Evolutionary conservation across 2,888 invertebrate genomes (phyloP), one percentile per base, ranked within the genome.

Genomic region (Hesperia comma): DNA sequence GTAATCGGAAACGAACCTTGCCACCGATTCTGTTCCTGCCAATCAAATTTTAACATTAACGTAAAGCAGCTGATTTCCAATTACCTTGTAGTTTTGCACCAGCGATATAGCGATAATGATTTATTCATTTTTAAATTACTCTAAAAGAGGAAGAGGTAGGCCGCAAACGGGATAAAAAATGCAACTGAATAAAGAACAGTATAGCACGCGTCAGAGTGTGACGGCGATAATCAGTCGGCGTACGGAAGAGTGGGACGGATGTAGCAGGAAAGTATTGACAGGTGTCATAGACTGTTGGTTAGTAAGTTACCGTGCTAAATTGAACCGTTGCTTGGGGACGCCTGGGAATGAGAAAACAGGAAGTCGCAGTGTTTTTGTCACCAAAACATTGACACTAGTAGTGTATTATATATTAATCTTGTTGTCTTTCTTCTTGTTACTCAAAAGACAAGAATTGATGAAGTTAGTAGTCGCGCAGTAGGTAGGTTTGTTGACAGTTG

Each of bases 1-100:
- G 87, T 88, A 91, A 90, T 89, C 89, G 88, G 88, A 88, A 90
- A 87, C 82, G 81, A 79, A 82, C 81, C 80, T 77, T 79, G 79
- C 79, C 77, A 70, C 77, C 68, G 71, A 26, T 70, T 70, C 60
- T 67, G 69, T 57, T 63, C 33, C 68, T 70, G 77, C 74, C 80
- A 80, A 79, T 75, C 82, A 77, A 90, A 78, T 79, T 71, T 68
- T 73, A 74, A 79, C 87, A 79, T 73, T 85, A 87, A 78, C 63
- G 21, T 53, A 43, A 62, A 57, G 33, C 1, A 61, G 69, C 70
- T 83, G 77, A 75, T 74, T 67, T 63, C 64, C 69, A 76, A 79
- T 74, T 81, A 46, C 71, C 71, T 70, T 74, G 72, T 46, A 32
- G 26, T 26, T 26, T 26, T 26, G 26, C 26, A 26, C 26, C 19